Evolutionary conservation across 2,797 vertebrate species (phyloP).

Genomic region (Muscicapa comitata): DNA sequence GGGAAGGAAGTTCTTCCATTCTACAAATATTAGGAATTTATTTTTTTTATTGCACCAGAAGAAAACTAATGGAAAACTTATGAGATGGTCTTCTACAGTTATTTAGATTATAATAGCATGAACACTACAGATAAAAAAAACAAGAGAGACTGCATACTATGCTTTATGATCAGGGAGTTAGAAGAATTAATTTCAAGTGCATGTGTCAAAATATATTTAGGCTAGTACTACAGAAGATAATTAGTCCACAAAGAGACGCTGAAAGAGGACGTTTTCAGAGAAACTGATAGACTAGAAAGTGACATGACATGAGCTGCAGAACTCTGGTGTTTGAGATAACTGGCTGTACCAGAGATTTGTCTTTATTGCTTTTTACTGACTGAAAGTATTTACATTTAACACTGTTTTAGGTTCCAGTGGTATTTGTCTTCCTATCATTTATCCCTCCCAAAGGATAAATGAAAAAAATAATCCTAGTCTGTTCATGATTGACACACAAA

Average conservation of each 20-base stretch:
- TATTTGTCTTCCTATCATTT: neutral
- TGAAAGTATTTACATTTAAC: neutral
- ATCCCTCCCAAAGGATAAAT: neutral
- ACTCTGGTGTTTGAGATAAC: neutral
- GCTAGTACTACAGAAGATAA: neutral
- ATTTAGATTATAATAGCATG: neutral
- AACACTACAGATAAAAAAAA: neutral
- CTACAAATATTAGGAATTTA: neutral
- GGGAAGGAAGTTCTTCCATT: neutral
- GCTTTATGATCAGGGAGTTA: neutral
- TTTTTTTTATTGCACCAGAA: neutral
- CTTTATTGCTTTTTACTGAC: neutral
- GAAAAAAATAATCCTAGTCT: neutral
- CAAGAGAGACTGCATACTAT: neutral
- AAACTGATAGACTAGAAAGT: neutral
- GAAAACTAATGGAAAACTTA: neutral
- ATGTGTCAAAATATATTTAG: neutral
- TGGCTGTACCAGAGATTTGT: neutral
- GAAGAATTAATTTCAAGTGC: neutral
- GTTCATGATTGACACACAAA: neutral
- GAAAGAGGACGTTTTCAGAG: neutral
- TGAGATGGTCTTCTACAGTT: neutral
- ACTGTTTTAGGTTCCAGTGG: neutral
- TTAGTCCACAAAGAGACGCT: neutral
- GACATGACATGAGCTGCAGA: neutral